Conservation (phyloP, 2,797 vertebrate genomes). For the Chrysocyon brachyurus region DNA sequence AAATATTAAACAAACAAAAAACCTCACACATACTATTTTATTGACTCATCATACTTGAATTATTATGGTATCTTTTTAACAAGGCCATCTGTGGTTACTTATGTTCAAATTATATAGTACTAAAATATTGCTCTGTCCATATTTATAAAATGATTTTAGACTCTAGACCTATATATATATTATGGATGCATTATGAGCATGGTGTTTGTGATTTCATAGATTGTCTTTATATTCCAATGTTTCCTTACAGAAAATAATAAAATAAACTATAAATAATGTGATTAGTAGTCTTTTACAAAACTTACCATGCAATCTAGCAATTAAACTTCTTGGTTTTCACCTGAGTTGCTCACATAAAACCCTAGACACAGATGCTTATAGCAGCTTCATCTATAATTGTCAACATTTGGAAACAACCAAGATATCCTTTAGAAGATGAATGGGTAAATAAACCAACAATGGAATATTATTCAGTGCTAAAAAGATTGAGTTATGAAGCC, state of each 20-base stretch:
- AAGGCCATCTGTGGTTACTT: not conserved
- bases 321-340: not conserved
- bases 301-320: not conserved
- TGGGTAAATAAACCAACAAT: not conserved
- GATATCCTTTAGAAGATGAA: not conserved
- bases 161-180: not conserved
- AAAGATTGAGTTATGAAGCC: not conserved
- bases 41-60: not conserved
- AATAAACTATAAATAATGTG: not conserved
- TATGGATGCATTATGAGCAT: not conserved
- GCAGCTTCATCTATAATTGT: not conserved
- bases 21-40: not conserved
- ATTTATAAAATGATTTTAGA: not conserved
- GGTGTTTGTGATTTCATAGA: not conserved
- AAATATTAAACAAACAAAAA: no score
- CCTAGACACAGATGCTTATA: not conserved
- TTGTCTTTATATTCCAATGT: not conserved
- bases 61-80: not conserved
- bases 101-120: not conserved
- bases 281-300: not conserved
- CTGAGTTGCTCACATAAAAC: not conserved
- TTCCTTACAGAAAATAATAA: not conserved
- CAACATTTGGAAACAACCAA: not conserved
- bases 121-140: not conserved
- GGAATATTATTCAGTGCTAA: not conserved